Base-by-base conservation (phyloP, 2,797 vertebrate species). In the Astyanax mexicanus region DNA sequence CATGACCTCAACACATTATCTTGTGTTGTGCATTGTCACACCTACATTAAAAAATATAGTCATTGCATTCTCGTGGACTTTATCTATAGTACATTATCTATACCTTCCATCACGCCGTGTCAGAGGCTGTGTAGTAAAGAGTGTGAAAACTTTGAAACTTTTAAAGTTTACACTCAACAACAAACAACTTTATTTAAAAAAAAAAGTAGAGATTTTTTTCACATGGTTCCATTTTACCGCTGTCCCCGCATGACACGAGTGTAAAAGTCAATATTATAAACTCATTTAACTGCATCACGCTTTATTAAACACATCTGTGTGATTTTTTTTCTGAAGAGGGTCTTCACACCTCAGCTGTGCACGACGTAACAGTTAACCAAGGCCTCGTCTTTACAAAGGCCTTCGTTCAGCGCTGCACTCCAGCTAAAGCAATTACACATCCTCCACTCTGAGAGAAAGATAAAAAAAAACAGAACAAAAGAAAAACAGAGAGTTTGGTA, bases 401-500 rank as follows among this genome's bases (percentile, higher is more conserved):
- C 49, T 35, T 65, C 17, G 47, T 45, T 64, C 32, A 4, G 10
- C 42, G 17, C 29, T 19, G 49, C 45, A 55, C 42, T 62, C 25
- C 45, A 27, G 54, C 45, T 55, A 45, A 57, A 42, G 35, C 62
- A 68, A 49, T 61, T 35, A 60, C 44, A 49, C 51, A 23, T 51
- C 1, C 42, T 42, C 44, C 21, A 49, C 61, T 57, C 38, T 19
- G 19, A 1, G 12, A 4, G 58, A 29, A 32, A 29, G 58, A 32
- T 29, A 65, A 61, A 72, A 58, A 29, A 32, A 29, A 58, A 32
- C 29, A 65, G 61, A 72, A 66, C 32, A 57, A 42, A 72, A 42
- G 29, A 71, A 51, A 35, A 2, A 11, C 29, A 29, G 42, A 11
- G 19, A 7, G 0, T 19, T 19, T 23, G 10, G 44, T 17, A 15